Evolutionary conservation across 2,888 invertebrate species (phyloP).

Genomic region (Drosophila anomalata): DNA sequence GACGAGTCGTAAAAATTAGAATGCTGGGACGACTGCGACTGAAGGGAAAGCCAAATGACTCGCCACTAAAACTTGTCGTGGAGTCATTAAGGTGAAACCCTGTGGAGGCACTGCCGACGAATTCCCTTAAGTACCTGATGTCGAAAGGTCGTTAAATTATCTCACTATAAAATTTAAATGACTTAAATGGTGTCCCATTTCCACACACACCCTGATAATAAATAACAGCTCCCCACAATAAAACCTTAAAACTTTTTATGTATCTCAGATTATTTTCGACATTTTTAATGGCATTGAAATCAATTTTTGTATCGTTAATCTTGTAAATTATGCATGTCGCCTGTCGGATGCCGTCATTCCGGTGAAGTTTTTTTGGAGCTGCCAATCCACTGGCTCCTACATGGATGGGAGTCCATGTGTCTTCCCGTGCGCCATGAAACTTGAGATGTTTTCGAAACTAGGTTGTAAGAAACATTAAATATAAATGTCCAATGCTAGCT

Average conservation of each 20-base stretch:
- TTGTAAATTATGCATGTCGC: slow-evolving; percentile 78
- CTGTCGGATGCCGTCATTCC: slow-evolving; percentile 63
- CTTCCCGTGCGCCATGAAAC: slow-evolving; percentile 4
- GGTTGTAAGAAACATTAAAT: slow-evolving; percentile 16
- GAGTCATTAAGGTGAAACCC: slow-evolving; percentile 41
- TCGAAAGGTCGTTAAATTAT: slow-evolving; percentile 61
- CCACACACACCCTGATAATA: slow-evolving; percentile 49
- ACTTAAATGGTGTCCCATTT: slow-evolving; percentile 75
- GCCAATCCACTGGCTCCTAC: slow-evolving; percentile 10
- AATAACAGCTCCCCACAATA: slow-evolving; percentile 42
- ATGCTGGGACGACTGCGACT: slow-evolving; percentile 5
- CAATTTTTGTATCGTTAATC: slow-evolving; percentile 82
- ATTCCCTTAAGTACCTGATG: slow-evolving; percentile 62
- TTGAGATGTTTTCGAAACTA: slow-evolving; percentile 18
- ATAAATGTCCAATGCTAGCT: slow-evolving; percentile 3
- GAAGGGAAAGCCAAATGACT: slow-evolving; percentile 29
- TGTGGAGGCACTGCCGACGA: slow-evolving; percentile 18
- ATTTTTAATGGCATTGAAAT: slow-evolving; percentile 80
- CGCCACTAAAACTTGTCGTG: slow-evolving; percentile 35
- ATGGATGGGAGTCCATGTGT: slow-evolving; percentile 1
- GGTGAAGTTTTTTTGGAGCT: slow-evolving; percentile 25
- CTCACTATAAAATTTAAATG: slow-evolving; percentile 72
- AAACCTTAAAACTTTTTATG: slow-evolving; percentile 41
- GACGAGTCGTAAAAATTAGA: slow-evolving; percentile 48
- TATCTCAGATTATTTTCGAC: slow-evolving; percentile 69